Conservation (phyloP, 2,888 invertebrate species). For the Cerastoderma edule region DNA sequence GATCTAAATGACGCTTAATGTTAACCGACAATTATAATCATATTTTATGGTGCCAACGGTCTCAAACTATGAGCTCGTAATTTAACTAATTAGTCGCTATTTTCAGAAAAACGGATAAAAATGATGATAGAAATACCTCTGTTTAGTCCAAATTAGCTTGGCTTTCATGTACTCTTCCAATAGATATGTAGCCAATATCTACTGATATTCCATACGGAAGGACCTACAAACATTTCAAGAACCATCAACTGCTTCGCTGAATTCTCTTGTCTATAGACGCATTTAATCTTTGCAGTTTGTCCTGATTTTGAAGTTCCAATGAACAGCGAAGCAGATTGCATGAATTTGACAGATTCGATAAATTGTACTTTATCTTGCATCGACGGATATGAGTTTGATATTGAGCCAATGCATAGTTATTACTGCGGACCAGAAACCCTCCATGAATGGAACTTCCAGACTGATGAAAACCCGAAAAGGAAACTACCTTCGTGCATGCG, state of each 20-base stretch:
- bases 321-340: constrained; percentile 25
- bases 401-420: constrained; percentile 33
- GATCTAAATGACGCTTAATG: too few species aligned
- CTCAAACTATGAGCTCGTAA: too few species aligned
- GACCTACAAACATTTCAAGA: background rate
- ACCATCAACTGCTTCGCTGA: background rate
- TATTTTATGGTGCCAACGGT: too few species aligned
- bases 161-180: too few species aligned
- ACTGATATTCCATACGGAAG: too few species aligned
- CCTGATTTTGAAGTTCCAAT: constrained; percentile 24
- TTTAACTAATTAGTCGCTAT: too few species aligned
- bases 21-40: too few species aligned
- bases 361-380: constrained; percentile 41
- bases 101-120: too few species aligned
- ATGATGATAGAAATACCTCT: too few species aligned
- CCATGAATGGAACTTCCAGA: constrained; percentile 51
- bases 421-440: constrained; percentile 43
- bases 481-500: constrained; percentile 40
- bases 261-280: background rate
- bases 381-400: constrained; percentile 44
- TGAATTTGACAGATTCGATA: constrained; percentile 26
- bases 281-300: constrained; percentile 32
- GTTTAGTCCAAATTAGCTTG: too few species aligned
- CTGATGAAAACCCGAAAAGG: constrained; percentile 33
- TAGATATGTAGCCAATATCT: too few species aligned